Evolutionary conservation across 2,888 invertebrate genomes (phyloP).

Genomic region (Leucophenga montana): DNA sequence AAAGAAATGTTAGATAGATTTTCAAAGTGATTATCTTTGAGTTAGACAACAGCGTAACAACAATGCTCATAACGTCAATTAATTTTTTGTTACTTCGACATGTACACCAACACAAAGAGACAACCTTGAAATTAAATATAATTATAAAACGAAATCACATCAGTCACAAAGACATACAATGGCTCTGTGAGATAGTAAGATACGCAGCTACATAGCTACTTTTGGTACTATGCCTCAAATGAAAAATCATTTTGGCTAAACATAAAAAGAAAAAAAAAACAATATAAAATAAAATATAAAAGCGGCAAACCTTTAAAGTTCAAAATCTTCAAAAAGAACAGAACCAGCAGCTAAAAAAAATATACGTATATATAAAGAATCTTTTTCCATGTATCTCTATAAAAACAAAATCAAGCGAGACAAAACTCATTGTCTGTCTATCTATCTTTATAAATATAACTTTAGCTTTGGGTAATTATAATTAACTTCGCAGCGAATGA

Average conservation of each 20-base stretch:
- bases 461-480: conserved; percentile 54
- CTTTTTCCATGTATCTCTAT: neutral
- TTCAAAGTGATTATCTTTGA: conserved; percentile 5
- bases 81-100: conserved; percentile 51
- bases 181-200: neutral
- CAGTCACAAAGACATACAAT: conserved; percentile 37
- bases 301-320: conserved; percentile 41
- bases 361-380: conserved; percentile 16
- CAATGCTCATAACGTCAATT: conserved; percentile 42
- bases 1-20: neutral
- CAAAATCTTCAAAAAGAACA: conserved; percentile 42
- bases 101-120: conserved; percentile 8
- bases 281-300: too few relatives aligned
- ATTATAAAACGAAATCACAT: conserved; percentile 56
- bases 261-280: neutral
- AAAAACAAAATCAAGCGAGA: conserved; percentile 49
- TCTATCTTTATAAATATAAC: neutral
- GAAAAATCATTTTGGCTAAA: conserved; percentile 57
- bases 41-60: neutral
- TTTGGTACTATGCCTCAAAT: conserved; percentile 53
- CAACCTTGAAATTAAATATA: conserved; percentile 67
- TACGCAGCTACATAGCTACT: neutral
- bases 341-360: neutral
- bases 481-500: conserved; percentile 64
- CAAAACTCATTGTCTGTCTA: conserved; percentile 54